Percentiles rank a stretch among this genome's conserved stretches.
Conservation (phyloP, 2,113 vertebrate species). For the Spermophilus dauricus region DNA sequence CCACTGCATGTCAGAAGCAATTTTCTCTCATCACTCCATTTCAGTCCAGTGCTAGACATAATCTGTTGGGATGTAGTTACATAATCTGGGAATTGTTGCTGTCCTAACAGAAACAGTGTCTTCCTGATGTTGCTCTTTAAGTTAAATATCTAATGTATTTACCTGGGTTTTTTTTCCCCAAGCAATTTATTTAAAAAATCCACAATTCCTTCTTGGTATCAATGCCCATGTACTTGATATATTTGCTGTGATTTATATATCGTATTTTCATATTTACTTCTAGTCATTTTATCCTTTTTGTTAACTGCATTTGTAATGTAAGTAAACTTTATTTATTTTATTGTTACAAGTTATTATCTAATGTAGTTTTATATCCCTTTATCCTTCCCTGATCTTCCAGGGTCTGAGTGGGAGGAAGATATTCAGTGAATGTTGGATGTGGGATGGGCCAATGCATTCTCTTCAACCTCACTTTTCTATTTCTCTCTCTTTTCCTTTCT, state of each 20-base stretch:
- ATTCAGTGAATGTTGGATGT: too few species aligned
- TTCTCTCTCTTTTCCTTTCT: too few species aligned
- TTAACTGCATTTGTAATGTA: background rate
- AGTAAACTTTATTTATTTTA: background rate
- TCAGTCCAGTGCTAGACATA: background rate
- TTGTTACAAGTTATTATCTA: background rate
- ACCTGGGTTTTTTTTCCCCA: background rate
- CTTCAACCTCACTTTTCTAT: background rate
- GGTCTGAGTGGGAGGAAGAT: too few species aligned
- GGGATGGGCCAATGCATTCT: background rate
- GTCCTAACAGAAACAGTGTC: background rate
- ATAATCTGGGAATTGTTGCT: background rate
- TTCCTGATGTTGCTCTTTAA: background rate
- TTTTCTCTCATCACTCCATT: background rate
- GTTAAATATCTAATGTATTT: background rate
- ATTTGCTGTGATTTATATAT: background rate
- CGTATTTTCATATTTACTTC: background rate
- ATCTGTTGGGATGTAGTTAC: background rate
- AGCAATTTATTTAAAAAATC: background rate
- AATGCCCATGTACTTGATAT: background rate
- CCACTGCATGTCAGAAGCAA: fast-evolving
- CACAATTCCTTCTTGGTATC: background rate
- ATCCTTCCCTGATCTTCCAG: fast-evolving
- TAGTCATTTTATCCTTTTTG: background rate
- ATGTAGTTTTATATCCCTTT: background rate